Conservation (phyloP, 2,888 invertebrate genomes). For the Plebejus argus region DNA sequence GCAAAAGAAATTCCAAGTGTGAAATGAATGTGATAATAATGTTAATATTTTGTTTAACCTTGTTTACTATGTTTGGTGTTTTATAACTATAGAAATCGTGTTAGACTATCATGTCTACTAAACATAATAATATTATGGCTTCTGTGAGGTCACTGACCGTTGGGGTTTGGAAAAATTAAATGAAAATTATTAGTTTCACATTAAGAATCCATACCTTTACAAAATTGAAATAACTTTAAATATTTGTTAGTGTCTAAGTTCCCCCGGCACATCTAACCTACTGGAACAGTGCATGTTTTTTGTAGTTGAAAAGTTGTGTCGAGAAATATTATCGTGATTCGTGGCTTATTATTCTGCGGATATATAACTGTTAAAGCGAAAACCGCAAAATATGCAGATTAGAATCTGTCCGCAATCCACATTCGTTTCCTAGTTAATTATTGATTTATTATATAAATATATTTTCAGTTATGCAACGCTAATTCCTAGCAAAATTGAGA, state of each 20-base stretch:
- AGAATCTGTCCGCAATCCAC: not conserved
- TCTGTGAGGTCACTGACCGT: not conserved
- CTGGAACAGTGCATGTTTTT: no score
- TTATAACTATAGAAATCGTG: not conserved
- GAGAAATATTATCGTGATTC: no score
- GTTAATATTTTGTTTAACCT: constrained; percentile 17
- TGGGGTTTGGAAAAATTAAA: not conserved
- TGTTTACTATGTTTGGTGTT: not conserved
- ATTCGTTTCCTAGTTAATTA: constrained; percentile 26
- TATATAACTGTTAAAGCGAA: not conserved
- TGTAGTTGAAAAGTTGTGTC: no score
- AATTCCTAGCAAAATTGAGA: not conserved
- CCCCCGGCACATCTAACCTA: no score
- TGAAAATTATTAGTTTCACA: not conserved
- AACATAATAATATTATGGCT: not conserved
- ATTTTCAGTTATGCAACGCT: not conserved
- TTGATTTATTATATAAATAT: constrained; percentile 27
- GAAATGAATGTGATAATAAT: constrained; percentile 19
- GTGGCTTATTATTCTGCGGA: not conserved
- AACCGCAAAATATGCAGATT: constrained; percentile 19
- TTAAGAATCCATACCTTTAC: no score
- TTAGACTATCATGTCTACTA: not conserved
- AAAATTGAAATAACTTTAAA: no score
- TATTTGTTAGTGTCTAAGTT: no score
- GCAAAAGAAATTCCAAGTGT: not conserved